These are phyloP conservation scores for Engystomops pustulosus DNA, from an alignment of 2,113 vertebrate species.

Conservation along the genomic window DNA sequence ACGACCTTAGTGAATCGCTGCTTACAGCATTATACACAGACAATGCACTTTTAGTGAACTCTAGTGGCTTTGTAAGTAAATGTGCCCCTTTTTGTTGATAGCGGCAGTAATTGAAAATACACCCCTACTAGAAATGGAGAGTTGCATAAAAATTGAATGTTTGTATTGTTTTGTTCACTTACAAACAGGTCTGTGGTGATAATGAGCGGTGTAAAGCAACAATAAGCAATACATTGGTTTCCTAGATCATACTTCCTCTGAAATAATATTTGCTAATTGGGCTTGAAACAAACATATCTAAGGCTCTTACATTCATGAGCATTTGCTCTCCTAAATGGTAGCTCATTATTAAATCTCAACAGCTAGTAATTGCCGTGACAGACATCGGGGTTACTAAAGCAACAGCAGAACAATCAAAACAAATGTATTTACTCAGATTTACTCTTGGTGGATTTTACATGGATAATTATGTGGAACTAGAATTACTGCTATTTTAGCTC, in stretches of 20 bases:
- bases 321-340: conserved; percentile 60
- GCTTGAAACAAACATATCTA: not conserved
- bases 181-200: conserved; percentile 9
- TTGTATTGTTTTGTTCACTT: not conserved
- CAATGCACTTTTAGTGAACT: too few relatives aligned
- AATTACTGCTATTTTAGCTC: conserved; percentile 53
- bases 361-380: conserved; percentile 61
- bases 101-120: not conserved
- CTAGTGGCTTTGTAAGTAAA: too few relatives aligned
- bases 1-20: too few relatives aligned
- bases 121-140: not conserved
- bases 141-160: not conserved
- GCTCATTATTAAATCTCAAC: conserved; percentile 62
- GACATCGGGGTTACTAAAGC: conserved; percentile 63
- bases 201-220: conserved; percentile 3
- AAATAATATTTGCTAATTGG: conserved; percentile 58
- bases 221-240: conserved; percentile 12
- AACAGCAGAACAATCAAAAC: conserved; percentile 61
- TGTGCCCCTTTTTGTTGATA: too few relatives aligned
- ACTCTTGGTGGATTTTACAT: conserved; percentile 64
- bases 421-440: conserved; percentile 68
- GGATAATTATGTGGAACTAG: conserved; percentile 63
- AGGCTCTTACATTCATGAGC: conserved; percentile 16
- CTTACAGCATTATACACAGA: too few relatives aligned
- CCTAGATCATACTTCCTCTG: conserved; percentile 47